A percentile compares a stretch with the other conserved stretches of the same genome.
Conservation (phyloP, 64 coral and sea anemone genomes). For the Astreopora myriophthalma region DNA sequence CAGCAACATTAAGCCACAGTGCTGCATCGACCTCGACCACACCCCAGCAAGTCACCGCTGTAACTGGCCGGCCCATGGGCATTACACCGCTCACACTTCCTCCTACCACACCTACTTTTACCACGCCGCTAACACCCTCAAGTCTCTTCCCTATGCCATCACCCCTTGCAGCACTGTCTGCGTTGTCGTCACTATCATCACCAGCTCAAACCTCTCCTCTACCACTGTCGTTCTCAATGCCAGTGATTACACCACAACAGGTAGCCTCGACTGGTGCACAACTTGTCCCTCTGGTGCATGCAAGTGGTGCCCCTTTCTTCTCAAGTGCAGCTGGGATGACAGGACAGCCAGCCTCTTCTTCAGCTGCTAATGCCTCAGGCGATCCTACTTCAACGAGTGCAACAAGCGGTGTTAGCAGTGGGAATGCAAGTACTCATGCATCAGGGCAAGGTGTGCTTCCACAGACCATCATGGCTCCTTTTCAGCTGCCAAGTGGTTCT, state of each 20-base stretch:
- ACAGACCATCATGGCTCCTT: constrained; percentile 61
- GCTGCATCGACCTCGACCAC: constrained; percentile 66
- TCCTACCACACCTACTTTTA: constrained; percentile 67
- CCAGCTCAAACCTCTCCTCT: constrained; percentile 91
- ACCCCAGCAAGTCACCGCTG: constrained; percentile 73
- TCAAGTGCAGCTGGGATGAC: constrained; percentile 25
- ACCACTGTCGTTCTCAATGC: constrained; percentile 83
- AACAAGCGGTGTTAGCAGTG: constrained; percentile 27
- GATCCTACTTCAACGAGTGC: not conserved
- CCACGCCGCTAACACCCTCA: constrained; percentile 84
- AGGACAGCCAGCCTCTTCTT: not conserved
- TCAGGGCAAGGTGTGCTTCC: constrained; percentile 60
- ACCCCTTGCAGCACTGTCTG: constrained; percentile 90
- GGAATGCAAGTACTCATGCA: not conserved
- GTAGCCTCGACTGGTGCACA: constrained; percentile 40
- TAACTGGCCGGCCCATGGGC: constrained; percentile 67
- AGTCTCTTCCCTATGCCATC: constrained; percentile 79
- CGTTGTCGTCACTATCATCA: constrained; percentile 88
- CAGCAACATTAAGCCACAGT: constrained; percentile 87
- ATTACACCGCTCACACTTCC: constrained; percentile 90
- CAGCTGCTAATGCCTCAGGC: not conserved
- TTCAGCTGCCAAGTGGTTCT: constrained; percentile 19
- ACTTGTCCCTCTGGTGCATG: constrained; percentile 49
- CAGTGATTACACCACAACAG: constrained; percentile 66
- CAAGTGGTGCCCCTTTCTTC: constrained; percentile 46